These are phyloP conservation scores for Dysmachus trigonus DNA, from an alignment of 2,888 invertebrate genomes.

Conservation along the genomic window DNA sequence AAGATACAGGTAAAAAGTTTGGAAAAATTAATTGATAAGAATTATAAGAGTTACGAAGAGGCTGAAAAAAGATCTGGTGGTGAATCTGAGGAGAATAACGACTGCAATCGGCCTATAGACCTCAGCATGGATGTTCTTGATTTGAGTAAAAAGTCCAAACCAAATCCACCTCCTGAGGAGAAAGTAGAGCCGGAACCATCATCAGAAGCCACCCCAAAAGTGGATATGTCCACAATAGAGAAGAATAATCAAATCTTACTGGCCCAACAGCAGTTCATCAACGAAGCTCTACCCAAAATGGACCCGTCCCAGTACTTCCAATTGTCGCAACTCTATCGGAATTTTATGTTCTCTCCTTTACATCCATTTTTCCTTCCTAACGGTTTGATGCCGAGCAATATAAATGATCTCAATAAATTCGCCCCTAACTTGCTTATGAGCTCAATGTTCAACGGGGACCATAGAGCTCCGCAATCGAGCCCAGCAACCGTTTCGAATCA, in stretches of 20 bases:
- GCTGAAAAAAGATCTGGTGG: slow-evolving; percentile 58
- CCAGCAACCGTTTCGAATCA: slow-evolving; percentile 3
- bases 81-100: slow-evolving; percentile 53
- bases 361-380: slow-evolving; percentile 73
- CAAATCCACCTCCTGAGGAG: slow-evolving; percentile 36
- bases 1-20: slow-evolving; percentile 72
- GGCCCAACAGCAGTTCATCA: slow-evolving; percentile 75
- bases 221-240: slow-evolving; percentile 64
- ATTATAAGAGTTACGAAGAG: slow-evolving; percentile 37
- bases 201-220: slow-evolving; percentile 48
- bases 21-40: slow-evolving; percentile 67
- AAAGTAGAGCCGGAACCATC: slow-evolving; percentile 33
- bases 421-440: slow-evolving; percentile 66
- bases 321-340: slow-evolving; percentile 70
- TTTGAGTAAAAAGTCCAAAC: slow-evolving; percentile 77
- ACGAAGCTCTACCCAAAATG: slow-evolving; percentile 70
- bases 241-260: slow-evolving; percentile 70
- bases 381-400: slow-evolving; percentile 65
- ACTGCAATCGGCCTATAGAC: slow-evolving; percentile 74
- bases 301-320: slow-evolving; percentile 70
- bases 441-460: slow-evolving; percentile 55
- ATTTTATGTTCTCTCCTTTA: slow-evolving; percentile 70
- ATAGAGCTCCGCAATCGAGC: slow-evolving; percentile 10
- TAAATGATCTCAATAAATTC: slow-evolving; percentile 71
- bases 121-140: slow-evolving; percentile 83